Base-by-base conservation (phyloP, 2,113 vertebrate species). In the Diphyllodes magnificus region DNA sequence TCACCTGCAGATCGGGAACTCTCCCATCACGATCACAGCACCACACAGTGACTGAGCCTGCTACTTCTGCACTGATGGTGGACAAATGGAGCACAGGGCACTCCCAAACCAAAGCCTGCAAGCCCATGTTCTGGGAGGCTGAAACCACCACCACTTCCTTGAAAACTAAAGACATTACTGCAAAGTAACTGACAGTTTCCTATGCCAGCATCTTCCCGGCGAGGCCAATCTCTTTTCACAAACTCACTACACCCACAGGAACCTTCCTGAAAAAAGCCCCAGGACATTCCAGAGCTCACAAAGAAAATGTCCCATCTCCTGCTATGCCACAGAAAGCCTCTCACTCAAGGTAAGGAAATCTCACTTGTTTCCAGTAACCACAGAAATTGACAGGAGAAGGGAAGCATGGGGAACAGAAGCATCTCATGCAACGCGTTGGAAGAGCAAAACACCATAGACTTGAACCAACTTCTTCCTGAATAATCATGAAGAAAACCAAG, bases 1-100 rank as follows among this genome's bases (percentile, higher is more conserved):
- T 13, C 28, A 3, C 4, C 70, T 19, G 33, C 53, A 64, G n/a
- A 25, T 9, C 0, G 0, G n/a, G 50, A 85, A 21, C 56, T 51
- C 56, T 18, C 51, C 27, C 11, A 1, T 4, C 20, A 7, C 35
- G 7, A 10, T 15, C 24, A 3, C 18, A 54, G 65, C 31, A 47
- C n/a, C 10, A 30, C 0, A 0, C 11, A 4, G 24, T 1, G 37
- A 53, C 66, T 15, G 39, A 63, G 60, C 35, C 30, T 30, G 68
- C 44, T 82, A 3, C 35, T n/a, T 33, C 2, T 13, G 33, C 35
- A 23, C 35, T 37, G 39, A 37, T 1, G 10, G 28, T 35, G 16
- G 3, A 68, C n/a, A 31, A 25, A 40, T 0, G 5, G 56, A 57
- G 44, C 4, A 37, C 23, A 9, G 66, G 71, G 21, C 56, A 64